Evolutionary conservation across 2,113 vertebrate species (phyloP), one percentile per base, ranked within the genome.

Genomic region (Psophia crepitans): DNA sequence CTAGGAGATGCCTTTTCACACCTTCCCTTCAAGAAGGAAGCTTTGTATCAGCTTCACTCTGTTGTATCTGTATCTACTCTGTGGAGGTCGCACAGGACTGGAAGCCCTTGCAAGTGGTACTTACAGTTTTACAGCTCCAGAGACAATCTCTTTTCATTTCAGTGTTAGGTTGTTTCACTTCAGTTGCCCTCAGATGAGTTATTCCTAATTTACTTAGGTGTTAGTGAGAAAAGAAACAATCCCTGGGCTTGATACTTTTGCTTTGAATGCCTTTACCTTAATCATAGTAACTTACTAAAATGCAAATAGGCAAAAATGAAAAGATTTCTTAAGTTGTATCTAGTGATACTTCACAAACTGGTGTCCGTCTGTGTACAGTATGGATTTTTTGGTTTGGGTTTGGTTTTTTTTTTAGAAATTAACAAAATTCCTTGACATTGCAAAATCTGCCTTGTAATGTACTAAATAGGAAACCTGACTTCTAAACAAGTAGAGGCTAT

Each of bases 11-110:
- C 10, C 9, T 70, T 80, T 66, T 53, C n/a, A 23, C 11, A 15
- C n/a, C 41, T 70, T 70, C 20, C 5, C 8, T 89, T 32, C 14
- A 51, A 65, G 44, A 73, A 9, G 6, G 24, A 57, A 77, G 28
- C 32, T 92, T 49, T 0, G 0, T 44, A 89, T 53, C 46, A 20
- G 17, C 53, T 61, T 54, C 30, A 6, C 14, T 58, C 33, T 60
- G 20, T 21, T 63, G 10, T n/a, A 21, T n/a, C 27, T 35, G 3
- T 64, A 28, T 74, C 17, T 48, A 3, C 6, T 44, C 43, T 0
- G 0, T 58, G 85, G 30, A 75, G 32, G 13, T 32, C 58, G 53
- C 46, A 30, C 14, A 49, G n/a, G 43, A 33, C 56, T 6, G 11
- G 6, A 64, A n/a, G 48, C 10, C 3, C 28, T 77, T 80, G 57